phyloP scores from a whole-genome alignment of 2,113 vertebrate genomes.

The Sebastes fasciatus region DNA sequence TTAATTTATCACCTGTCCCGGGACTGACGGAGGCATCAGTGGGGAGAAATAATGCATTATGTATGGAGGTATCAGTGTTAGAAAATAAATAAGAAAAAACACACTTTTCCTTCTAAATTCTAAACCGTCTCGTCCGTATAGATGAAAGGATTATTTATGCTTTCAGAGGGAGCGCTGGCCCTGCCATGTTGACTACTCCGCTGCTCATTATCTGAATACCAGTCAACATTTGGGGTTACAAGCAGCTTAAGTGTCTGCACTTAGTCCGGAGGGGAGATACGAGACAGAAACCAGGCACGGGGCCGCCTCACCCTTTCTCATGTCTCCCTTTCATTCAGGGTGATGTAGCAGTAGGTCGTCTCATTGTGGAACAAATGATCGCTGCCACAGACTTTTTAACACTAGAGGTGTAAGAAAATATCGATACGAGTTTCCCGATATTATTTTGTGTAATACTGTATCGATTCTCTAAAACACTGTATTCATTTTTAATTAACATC shows the following conservation, averaged over 20 bases:
- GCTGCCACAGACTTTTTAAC: background rate
- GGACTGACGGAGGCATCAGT: constrained; percentile 50
- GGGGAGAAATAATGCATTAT: constrained; percentile 66
- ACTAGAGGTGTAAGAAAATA: no score
- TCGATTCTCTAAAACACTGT: no score
- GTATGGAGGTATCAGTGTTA: constrained; percentile 56
- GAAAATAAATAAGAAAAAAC: constrained; percentile 43
- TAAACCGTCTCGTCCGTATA: constrained; percentile 18
- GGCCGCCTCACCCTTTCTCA: constrained; percentile 16
- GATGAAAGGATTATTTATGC: constrained; percentile 63
- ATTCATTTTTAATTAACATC: no score
- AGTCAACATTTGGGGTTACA: constrained; percentile 63
- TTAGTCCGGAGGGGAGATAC: constrained; percentile 33
- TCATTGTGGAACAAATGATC: constrained; percentile 11
- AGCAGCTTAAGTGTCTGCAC: constrained; percentile 54
- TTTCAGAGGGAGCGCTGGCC: constrained; percentile 43
- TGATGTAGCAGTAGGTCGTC: background rate
- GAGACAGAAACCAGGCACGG: constrained; percentile 36
- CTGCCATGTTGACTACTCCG: constrained; percentile 39
- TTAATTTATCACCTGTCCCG: constrained; percentile 70
- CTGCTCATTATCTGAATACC: constrained; percentile 59
- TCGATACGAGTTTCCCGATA: no score
- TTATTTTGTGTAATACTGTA: no score
- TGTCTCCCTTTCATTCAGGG: background rate
- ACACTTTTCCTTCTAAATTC: constrained; percentile 31